Conservation (phyloP, 1,140 invertebrate species). For the Parapsyche elsis region DNA sequence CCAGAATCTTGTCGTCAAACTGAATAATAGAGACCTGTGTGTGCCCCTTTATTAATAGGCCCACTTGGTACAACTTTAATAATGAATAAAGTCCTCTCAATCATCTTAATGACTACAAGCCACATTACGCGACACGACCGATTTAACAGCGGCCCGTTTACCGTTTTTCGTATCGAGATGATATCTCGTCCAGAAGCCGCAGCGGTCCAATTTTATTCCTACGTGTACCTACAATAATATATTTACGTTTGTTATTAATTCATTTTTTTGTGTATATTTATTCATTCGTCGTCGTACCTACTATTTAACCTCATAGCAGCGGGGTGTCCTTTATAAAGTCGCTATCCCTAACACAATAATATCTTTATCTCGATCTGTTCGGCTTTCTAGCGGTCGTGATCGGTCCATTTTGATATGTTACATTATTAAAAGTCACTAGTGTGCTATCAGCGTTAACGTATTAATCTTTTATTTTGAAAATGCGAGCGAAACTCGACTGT, state of each 20-base stretch:
- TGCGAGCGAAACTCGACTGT: too few species aligned
- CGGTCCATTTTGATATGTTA: slow-evolving; percentile 7
- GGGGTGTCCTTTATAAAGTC: slow-evolving; percentile 3
- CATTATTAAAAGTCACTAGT: neutral
- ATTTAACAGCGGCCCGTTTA: neutral
- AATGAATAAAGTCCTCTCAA: neutral
- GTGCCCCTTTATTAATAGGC: neutral
- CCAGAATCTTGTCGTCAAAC: too few species aligned
- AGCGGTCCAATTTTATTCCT: neutral
- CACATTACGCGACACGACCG: slow-evolving; percentile 2
- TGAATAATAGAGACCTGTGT: neutral
- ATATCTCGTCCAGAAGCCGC: slow-evolving; percentile 8
- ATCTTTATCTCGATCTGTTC: neutral
- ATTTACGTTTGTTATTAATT: neutral
- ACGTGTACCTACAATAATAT: neutral
- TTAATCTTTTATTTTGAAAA: neutral
- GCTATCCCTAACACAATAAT: slow-evolving; percentile 11
- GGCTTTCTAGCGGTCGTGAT: neutral
- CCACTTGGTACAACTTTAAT: neutral
- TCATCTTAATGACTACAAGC: slow-evolving; percentile 27
- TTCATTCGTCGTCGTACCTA: neutral
- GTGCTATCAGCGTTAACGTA: neutral
- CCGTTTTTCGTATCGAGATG: slow-evolving; percentile 23
- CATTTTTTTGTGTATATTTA: neutral
- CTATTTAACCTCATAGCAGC: neutral